A percentile compares a stretch with the other conserved stretches of the same genome.
Conservation (phyloP, 2,113 vertebrate genomes). For the Hippoglossus stenolepis region DNA sequence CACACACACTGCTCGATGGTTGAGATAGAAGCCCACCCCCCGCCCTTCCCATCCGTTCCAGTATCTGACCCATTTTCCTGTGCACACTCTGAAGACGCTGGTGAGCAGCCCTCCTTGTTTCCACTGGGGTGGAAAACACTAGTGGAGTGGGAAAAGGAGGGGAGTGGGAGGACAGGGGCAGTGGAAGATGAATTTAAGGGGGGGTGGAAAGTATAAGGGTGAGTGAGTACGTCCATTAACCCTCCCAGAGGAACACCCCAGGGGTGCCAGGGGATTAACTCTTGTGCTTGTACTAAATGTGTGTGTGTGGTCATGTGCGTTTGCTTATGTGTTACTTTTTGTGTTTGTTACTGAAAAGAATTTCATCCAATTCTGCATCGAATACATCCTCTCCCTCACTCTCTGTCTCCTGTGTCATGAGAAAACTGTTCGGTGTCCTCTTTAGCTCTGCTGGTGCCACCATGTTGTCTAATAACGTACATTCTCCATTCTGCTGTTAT, state of each 20-base stretch:
- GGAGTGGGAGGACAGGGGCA: slow-evolving; percentile 52
- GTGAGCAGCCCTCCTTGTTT: slow-evolving; percentile 48
- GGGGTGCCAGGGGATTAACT: slow-evolving; percentile 33
- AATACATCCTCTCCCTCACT: not conserved
- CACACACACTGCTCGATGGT: slow-evolving; percentile 24
- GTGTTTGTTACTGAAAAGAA: slow-evolving; percentile 2
- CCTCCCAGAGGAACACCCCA: slow-evolving; percentile 52
- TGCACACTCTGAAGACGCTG: slow-evolving; percentile 38
- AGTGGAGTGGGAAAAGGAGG: slow-evolving; percentile 55
- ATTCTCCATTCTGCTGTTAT: not conserved
- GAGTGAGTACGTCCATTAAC: slow-evolving; percentile 75
- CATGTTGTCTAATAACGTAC: not conserved
- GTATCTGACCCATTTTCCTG: slow-evolving; percentile 76
- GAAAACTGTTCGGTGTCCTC: no score
- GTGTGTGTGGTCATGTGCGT: slow-evolving; percentile 17
- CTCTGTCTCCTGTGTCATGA: no score
- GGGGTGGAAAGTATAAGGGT: slow-evolving; percentile 57
- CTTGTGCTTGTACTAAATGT: slow-evolving; percentile 41
- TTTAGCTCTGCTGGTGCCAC: not conserved
- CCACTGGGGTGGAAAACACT: slow-evolving; percentile 74
- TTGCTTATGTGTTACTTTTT: slow-evolving; percentile 36
- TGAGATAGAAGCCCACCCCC: slow-evolving; percentile 13
- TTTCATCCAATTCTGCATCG: not conserved
- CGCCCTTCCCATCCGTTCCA: slow-evolving; percentile 6
- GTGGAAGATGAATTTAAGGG: slow-evolving; percentile 60